Conservation (phyloP, 1,140 invertebrate genomes). For the Harlomillsia oculata region DNA sequence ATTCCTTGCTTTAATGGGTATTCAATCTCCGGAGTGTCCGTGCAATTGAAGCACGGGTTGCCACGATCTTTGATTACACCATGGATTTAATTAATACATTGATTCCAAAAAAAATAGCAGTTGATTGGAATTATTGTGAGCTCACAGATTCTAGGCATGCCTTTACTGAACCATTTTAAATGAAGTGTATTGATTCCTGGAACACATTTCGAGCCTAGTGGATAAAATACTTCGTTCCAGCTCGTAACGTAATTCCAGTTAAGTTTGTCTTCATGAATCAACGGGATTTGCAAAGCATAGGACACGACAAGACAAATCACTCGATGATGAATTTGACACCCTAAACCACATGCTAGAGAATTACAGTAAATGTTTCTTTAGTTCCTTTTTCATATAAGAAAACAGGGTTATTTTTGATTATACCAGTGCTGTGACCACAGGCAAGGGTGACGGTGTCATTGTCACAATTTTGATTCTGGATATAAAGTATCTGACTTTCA, state of each 20-base stretch:
- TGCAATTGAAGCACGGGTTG: background rate
- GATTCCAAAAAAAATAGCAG: background rate
- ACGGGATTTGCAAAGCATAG: conserved; percentile 1
- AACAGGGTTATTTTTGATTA: background rate
- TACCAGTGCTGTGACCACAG: background rate
- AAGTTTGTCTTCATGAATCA: background rate
- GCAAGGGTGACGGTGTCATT: background rate
- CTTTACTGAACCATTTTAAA: background rate
- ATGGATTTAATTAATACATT: background rate
- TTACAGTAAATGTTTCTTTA: background rate
- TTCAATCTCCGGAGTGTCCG: background rate
- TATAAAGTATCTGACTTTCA: background rate
- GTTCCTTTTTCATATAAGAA: background rate
- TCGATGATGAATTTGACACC: conserved; percentile 16
- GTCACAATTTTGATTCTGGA: background rate
- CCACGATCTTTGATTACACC: background rate
- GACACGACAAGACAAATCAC: conserved; percentile 7
- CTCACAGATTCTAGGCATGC: background rate
- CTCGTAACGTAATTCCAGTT: background rate
- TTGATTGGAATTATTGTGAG: background rate
- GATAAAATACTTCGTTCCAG: background rate
- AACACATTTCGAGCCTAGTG: background rate
- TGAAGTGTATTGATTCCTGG: background rate
- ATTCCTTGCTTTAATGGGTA: conserved; percentile 6
- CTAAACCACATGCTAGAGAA: conserved; percentile 4